A percentile compares a stretch with the other conserved stretches of the same genome.
Conservation (phyloP, 2,113 vertebrate species). For the Tetrax tetrax region DNA sequence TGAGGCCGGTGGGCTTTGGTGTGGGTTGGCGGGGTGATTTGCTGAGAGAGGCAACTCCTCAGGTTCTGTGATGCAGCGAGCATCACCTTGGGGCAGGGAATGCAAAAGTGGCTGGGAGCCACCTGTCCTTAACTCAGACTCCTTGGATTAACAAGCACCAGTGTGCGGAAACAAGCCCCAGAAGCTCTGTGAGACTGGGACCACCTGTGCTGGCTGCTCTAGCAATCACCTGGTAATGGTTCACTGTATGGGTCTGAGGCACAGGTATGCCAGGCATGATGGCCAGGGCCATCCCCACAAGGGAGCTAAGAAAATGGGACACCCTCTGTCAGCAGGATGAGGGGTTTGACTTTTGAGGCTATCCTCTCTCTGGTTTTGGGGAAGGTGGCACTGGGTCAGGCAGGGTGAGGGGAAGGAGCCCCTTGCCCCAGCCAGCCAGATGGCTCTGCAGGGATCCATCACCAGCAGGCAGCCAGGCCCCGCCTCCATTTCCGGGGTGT, state of each 20-base stretch:
- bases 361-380: background rate
- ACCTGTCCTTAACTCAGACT: background rate
- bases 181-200: background rate
- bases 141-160: background rate
- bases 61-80: fast-evolving
- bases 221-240: background rate
- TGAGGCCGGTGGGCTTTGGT: background rate
- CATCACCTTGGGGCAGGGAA: background rate
- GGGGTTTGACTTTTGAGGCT: background rate
- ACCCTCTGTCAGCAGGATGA: background rate
- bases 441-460: background rate
- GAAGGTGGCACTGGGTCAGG: background rate
- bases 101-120: background rate
- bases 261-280: background rate
- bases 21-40: background rate
- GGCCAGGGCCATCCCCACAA: background rate
- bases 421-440: background rate
- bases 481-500: background rate
- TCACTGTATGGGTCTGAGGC: background rate
- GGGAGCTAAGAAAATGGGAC: background rate
- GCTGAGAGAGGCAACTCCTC: background rate
- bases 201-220: background rate
- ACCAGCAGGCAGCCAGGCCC: background rate
- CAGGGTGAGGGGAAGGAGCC: background rate
- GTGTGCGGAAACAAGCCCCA: background rate